These are phyloP conservation scores for Pantherophis guttatus DNA, from an alignment of 2,113 vertebrate genomes.

Conservation along the genomic window DNA sequence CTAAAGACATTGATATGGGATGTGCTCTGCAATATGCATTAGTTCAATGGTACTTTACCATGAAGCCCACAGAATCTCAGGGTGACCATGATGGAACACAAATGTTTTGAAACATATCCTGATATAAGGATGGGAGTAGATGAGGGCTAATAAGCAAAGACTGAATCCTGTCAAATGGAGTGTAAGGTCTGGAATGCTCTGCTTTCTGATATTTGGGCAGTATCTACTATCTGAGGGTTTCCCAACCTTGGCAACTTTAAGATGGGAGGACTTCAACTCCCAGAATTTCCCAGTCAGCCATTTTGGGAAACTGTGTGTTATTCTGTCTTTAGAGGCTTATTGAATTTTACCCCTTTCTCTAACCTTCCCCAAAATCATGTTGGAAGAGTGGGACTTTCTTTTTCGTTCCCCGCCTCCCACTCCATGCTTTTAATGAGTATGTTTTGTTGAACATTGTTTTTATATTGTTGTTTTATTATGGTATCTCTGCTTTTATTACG, in stretches of 20 bases:
- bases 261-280: background rate
- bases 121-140: background rate
- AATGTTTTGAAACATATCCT: background rate
- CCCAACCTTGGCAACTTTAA: background rate
- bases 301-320: background rate
- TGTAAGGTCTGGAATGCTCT: background rate
- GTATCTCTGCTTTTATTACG: background rate
- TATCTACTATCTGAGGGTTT: background rate
- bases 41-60: background rate
- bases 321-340: background rate
- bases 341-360: background rate
- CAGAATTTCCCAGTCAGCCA: background rate
- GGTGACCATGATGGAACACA: background rate
- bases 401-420: background rate
- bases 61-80: background rate
- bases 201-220: background rate
- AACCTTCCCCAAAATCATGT: background rate
- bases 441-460: background rate
- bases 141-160: background rate
- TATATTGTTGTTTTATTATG: background rate
- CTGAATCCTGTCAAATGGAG: background rate
- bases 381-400: background rate
- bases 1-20: background rate
- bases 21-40: background rate
- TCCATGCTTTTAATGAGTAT: background rate